Evolutionary conservation across 2,113 vertebrate genomes (phyloP).

Genomic region (Platycercus adscitus): DNA sequence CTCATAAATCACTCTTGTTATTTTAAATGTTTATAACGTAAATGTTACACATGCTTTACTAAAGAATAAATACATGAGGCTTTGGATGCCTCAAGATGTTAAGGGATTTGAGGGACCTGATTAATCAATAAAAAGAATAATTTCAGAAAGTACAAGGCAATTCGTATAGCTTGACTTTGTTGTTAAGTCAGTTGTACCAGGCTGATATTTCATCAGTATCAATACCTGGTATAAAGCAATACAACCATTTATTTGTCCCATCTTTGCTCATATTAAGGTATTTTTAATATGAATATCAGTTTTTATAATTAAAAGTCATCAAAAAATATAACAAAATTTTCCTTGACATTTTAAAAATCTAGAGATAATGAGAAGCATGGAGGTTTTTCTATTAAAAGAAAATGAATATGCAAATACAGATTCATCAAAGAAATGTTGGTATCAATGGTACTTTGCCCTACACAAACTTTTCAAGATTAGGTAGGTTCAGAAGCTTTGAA

Average conservation of each 20-base stretch:
- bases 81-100: background rate
- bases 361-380: background rate
- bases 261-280: background rate
- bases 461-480: background rate
- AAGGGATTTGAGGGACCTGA: background rate
- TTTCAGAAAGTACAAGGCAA: background rate
- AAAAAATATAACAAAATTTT: background rate
- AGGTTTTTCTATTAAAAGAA: background rate
- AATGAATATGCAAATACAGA: background rate
- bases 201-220: background rate
- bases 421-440: background rate
- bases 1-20: background rate
- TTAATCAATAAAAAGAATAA: constrained; percentile 34
- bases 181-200: background rate
- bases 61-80: background rate
- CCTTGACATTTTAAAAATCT: background rate
- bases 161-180: background rate
- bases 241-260: background rate
- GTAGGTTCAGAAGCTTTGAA: background rate
- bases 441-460: background rate
- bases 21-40: background rate
- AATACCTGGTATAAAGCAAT: background rate
- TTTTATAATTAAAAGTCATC: background rate
- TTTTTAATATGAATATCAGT: background rate
- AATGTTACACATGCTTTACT: background rate